Percentiles rank a stretch among this genome's conserved stretches.
These are phyloP conservation scores for Tychaedon coryphoeus DNA, from an alignment of 2,113 vertebrate species.

Conservation along the genomic window DNA sequence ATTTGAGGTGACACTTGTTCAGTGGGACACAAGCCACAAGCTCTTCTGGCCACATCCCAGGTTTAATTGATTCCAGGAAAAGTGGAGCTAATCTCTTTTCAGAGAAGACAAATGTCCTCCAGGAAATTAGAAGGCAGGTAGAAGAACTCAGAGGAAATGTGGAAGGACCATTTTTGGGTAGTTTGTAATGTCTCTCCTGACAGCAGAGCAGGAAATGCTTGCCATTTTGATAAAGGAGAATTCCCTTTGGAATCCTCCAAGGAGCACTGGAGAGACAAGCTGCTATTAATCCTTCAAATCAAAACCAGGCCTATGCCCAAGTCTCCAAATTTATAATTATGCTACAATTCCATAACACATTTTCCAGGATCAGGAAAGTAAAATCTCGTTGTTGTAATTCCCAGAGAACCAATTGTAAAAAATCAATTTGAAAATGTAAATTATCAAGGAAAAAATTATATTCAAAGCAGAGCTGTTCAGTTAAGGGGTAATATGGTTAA, in stretches of 20 bases:
- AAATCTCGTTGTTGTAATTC: neutral
- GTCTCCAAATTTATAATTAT: neutral
- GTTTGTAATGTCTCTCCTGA: conserved; percentile 24
- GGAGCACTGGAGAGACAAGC: neutral
- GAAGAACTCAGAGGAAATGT: conserved; percentile 28
- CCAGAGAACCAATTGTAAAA: conserved; percentile 17
- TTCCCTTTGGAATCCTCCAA: conserved; percentile 21
- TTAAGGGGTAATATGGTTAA: neutral
- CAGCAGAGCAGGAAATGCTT: conserved; percentile 22
- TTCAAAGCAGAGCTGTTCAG: neutral
- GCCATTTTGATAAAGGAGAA: conserved; percentile 44
- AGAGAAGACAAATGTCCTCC: conserved; percentile 29
- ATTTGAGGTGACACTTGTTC: neutral
- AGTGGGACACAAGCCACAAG: conserved; percentile 2
- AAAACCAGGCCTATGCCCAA: neutral
- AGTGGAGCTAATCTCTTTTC: conserved; percentile 17
- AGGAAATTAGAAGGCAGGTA: conserved; percentile 38
- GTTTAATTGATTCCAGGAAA: conserved; percentile 32
- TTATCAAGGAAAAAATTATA: neutral
- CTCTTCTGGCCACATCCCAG: neutral
- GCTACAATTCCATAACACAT: neutral
- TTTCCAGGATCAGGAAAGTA: conserved; percentile 1
- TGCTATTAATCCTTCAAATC: conserved; percentile 34
- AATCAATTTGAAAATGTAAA: conserved; percentile 8
- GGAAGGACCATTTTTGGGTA: conserved; percentile 24